Evolutionary conservation across 2,113 vertebrate species (phyloP).

Genomic region (Tragelaphus buxtoni): DNA sequence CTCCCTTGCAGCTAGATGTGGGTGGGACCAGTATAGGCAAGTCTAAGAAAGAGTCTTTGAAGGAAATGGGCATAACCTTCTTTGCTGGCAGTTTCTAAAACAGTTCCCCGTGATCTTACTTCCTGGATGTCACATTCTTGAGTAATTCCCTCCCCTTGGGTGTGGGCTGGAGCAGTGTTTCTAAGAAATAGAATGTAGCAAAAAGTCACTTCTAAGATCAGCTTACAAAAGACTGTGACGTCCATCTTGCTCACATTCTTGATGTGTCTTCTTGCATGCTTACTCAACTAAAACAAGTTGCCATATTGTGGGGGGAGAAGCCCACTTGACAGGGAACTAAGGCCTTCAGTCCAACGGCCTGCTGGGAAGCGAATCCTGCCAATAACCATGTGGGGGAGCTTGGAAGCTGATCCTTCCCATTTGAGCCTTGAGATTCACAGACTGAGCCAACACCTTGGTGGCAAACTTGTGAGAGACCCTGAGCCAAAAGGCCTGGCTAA

Average conservation of each 20-base stretch:
- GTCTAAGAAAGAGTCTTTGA: constrained; percentile 21
- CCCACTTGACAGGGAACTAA: background rate
- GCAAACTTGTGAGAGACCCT: background rate
- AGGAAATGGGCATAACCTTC: background rate
- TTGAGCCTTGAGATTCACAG: background rate
- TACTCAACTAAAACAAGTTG: background rate
- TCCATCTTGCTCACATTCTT: background rate
- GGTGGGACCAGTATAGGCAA: background rate
- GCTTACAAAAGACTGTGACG: background rate
- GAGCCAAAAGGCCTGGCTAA: background rate
- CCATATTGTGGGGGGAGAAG: background rate
- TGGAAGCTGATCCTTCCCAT: background rate
- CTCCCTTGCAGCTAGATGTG: constrained; percentile 46
- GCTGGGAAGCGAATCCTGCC: background rate
- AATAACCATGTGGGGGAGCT: background rate
- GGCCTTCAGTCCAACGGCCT: background rate
- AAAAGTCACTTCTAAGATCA: background rate
- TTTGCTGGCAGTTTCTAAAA: background rate
- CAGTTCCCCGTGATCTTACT: background rate
- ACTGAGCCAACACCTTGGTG: background rate
- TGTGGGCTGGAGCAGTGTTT: background rate
- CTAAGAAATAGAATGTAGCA: background rate
- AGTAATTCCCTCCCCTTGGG: background rate
- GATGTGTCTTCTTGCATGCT: background rate
- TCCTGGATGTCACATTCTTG: background rate